Evolutionary conservation across 2,113 vertebrate genomes (phyloP), one percentile per base, ranked within the genome.

Genomic region (Copsychus sechellarum): DNA sequence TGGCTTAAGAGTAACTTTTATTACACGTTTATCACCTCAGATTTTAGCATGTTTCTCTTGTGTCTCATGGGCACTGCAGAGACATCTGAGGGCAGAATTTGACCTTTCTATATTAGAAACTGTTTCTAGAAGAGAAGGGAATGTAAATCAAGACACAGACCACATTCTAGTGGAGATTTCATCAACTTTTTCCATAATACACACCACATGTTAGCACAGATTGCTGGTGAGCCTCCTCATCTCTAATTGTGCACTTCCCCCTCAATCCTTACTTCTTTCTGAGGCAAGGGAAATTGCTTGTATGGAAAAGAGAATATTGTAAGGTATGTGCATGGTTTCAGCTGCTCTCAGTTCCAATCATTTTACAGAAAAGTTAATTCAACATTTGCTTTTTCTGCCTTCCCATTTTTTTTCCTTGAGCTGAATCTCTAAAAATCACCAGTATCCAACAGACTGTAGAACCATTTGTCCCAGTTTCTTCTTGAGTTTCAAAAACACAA

Each of bases 151-250:
- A 91, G 84, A 85, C 67, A 90, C 43, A 89, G 53, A 79, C 25
- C 34, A 81, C 69, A 84, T 87, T 93, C 86, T 93, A 85, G 69
- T 18, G 48, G 40, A 87, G 69, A 92, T 93, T 93, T 95, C 93
- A 96, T 69, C 86, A 95, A 74, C 57, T 94, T 85, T 62, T 89
- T 76, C 86, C 45, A 13, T 91, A 96, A 92, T 22, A 83, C 33
- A 89, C 61, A 89, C 89, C 93, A 96, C 92, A 96, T 92, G 95
- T 92, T 88, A 86, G 92, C 78, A 80, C 33, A 90, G 79, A 93
- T 54, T 77, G 82, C 82, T 21, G 11, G 36, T 72, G 88, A 96
- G 70, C 67, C 43, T 88, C 56, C 80, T 90, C 88, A 53, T 91
- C 65, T 48, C 51, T 54, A 94, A 92, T 56, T 88, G 76, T 58